These are phyloP conservation scores for Podabrus alpinus DNA, from an alignment of 2,888 invertebrate genomes.

Conservation along the genomic window DNA sequence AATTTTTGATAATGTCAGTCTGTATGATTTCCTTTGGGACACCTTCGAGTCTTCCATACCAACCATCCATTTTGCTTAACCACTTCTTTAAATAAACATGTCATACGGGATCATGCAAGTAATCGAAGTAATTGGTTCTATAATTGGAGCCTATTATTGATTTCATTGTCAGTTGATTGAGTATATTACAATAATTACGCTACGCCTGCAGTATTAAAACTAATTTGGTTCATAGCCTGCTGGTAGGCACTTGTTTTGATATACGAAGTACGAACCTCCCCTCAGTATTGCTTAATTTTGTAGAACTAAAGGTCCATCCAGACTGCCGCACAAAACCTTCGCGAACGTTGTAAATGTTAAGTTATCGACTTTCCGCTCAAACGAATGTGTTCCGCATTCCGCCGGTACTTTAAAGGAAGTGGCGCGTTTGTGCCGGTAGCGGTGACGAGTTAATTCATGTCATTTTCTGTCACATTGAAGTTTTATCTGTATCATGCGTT, in stretches of 20 bases:
- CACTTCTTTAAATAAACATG: background rate
- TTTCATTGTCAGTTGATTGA: background rate
- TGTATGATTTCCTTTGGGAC: background rate
- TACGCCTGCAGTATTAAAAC: too few relatives aligned
- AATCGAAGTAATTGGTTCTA: background rate
- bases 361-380: too few relatives aligned
- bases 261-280: too few relatives aligned
- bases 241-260: too few relatives aligned
- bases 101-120: background rate
- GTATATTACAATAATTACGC: background rate
- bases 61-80: background rate
- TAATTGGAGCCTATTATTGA: background rate
- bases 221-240: background rate
- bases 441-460: background rate
- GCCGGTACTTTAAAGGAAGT: too few relatives aligned
- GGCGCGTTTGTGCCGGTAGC: too few relatives aligned
- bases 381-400: too few relatives aligned
- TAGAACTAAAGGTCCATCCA: too few relatives aligned
- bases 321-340: too few relatives aligned
- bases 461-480: background rate
- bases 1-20: background rate
- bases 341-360: too few relatives aligned
- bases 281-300: too few relatives aligned
- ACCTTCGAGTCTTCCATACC: background rate
- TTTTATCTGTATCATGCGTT: background rate